Base-by-base conservation (phyloP, 2,888 invertebrate genomes). In the Lepidochrysops patricia region DNA sequence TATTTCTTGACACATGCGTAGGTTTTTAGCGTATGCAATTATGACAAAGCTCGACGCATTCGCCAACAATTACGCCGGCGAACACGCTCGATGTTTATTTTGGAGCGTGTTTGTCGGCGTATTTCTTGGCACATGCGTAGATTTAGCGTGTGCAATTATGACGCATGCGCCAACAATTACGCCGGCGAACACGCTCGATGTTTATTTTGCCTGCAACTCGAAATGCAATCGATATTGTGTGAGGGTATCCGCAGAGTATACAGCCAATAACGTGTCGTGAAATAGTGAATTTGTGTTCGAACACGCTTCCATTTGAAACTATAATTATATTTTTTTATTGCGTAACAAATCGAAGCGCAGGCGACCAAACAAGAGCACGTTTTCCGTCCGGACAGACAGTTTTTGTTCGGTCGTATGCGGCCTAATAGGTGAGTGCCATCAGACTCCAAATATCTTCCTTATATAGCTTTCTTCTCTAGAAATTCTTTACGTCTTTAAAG, bases 391-490 rank as follows among this genome's bases (percentile, higher is more conserved):
- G 4, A n/a, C n/a, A n/a, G 19, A 43, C 19, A 4, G 12, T 23
- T 19, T 43, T 43, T 23, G 23, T 43, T 43, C 6, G 23, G 43
- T 43, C 43, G 15, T 9, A 6, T 43, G 15, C 43, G 7, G 43
- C 43, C 32, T 32, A 29, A 32, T 54, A 27, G 54, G 54, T 54
- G 54, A 54, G 54, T 54, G 54, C 54, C 54, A 54, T 54, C 54
- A 15, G 15, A 54, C 54, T 54, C 54, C 54, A 54, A 54, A 54
- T 54, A 54, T 54, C 54, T 54, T 54, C 32, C 54, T 54, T 54
- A 29, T 29, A 54, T 54, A 54, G 54, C 54, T 54, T 54, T 54
- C 54, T 54, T 54, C 50, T 50, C 54, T 54, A 54, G 54, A 54
- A 29, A 54, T 54, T 29, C 29, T 32, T 29, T 54, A 29, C 32